Evolutionary conservation across 2,888 invertebrate genomes (phyloP).

Genomic region (Drosophila lacicola): DNA sequence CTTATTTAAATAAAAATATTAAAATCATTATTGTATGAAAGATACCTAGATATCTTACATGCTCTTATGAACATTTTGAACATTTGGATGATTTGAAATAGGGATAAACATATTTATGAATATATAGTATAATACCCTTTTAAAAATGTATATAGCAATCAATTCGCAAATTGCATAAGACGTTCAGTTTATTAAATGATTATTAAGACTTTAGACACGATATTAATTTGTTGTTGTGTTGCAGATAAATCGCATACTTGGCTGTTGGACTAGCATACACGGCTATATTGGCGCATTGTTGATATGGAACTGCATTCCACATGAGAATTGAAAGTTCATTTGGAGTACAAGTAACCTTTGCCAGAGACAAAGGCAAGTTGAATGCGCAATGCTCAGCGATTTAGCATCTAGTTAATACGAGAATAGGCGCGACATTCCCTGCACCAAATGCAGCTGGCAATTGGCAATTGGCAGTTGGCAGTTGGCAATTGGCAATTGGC

Average conservation of each 20-base stretch:
- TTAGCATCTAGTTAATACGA: conserved; percentile 73
- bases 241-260: background rate
- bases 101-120: too few species aligned
- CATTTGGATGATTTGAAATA: too few species aligned
- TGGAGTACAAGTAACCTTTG: conserved; percentile 54
- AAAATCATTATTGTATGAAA: too few species aligned
- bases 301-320: conserved; percentile 30
- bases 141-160: background rate
- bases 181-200: background rate
- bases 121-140: too few species aligned
- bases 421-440: conserved; percentile 78
- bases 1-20: too few species aligned
- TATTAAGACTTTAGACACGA: background rate
- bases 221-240: background rate
- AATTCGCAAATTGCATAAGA: background rate
- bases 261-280: background rate
- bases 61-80: too few species aligned
- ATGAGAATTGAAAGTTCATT: conserved; percentile 48
- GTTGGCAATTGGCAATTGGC: conserved; percentile 21
- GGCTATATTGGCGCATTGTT: conserved; percentile 15
- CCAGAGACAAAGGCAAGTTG: background rate
- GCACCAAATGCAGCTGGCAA: conserved; percentile 70
- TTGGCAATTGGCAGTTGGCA: conserved; percentile 36
- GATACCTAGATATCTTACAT: too few species aligned
- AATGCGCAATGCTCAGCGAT: conserved; percentile 41